Evolutionary conservation across 2,888 invertebrate genomes (phyloP).

Genomic region (Leptothorax acervorum): DNA sequence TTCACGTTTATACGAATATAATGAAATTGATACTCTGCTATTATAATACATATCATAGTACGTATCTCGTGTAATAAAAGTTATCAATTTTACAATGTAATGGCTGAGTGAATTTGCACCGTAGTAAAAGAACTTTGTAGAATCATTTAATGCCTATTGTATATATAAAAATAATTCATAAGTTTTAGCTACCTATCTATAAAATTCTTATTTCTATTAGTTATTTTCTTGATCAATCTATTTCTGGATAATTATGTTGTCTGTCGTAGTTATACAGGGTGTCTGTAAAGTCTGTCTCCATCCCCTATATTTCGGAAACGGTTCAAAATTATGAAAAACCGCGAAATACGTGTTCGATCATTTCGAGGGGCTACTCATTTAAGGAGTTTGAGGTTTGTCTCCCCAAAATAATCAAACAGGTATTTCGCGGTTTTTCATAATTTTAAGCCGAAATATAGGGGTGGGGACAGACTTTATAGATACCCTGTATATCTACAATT

Average conservation of each 20-base stretch:
- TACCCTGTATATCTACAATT: neutral
- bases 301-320: too few relatives aligned
- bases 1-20: constrained; percentile 1
- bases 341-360: too few relatives aligned
- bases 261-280: neutral
- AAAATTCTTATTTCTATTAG: neutral
- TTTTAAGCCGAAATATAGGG: too few relatives aligned
- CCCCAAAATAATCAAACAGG: too few relatives aligned
- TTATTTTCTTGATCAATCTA: neutral
- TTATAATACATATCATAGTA: neutral
- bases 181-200: neutral
- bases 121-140: neutral
- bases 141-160: neutral
- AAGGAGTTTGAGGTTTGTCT: too few relatives aligned
- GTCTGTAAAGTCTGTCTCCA: too few relatives aligned
- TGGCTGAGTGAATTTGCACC: neutral
- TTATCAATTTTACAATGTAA: neutral
- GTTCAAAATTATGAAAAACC: too few relatives aligned
- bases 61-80: neutral
- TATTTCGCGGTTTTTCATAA: too few relatives aligned
- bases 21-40: neutral
- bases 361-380: too few relatives aligned
- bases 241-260: neutral
- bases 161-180: neutral
- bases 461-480: too few relatives aligned